Evolutionary conservation across 2,113 vertebrate genomes (phyloP), one percentile per base, ranked within the genome.

Genomic region (Chiloscyllium plagiosum): DNA sequence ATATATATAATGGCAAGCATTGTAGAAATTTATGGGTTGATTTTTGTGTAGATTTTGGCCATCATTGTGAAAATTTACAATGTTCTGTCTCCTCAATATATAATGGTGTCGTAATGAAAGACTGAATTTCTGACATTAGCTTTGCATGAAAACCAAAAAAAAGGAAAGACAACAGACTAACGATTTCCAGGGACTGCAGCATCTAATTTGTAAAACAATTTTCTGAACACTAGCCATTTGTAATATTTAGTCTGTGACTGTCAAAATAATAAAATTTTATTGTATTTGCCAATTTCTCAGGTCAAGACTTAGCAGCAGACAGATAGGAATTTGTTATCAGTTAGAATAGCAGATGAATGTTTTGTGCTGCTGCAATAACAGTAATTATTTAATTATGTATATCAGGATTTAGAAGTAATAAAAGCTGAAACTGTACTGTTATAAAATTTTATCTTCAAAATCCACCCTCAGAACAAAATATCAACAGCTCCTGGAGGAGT

Each of bases 361-460:
- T 94, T 94, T 47, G 17, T 37, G 66, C 70, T 94, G 20, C 37
- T 68, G 42, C 69, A 37, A 20, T 70, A 70, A 94, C 17, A 47
- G n/a, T 69, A 94, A 94, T 69, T 69, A 94, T 69, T 94, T 94
- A 61, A 90, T 90, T 83, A 90, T 90, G 87, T 90, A 65, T 33
- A 8, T 61, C 87, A 70, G 26, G 56, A 66, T 29, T 66, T 37
- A 4, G 29, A n/a, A 93, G 29, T 93, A 65, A 93, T 68, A 93
- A 93, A 66, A 87, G 85, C 85, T 52, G 85, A 68, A 93, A 20
- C 17, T 33, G 47, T 87, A 26, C 61, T 37, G 61, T 19, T 68
- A 6, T 68, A n/a, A 66, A 66, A 37, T 93, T 66, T 65, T 93
- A 93, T 37, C 33, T 66, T 4, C 33, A 33, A 66, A 66, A n/a